These are phyloP conservation scores for Nephrotoma flavescens DNA, from an alignment of 2,888 invertebrate genomes.

Conservation along the genomic window DNA sequence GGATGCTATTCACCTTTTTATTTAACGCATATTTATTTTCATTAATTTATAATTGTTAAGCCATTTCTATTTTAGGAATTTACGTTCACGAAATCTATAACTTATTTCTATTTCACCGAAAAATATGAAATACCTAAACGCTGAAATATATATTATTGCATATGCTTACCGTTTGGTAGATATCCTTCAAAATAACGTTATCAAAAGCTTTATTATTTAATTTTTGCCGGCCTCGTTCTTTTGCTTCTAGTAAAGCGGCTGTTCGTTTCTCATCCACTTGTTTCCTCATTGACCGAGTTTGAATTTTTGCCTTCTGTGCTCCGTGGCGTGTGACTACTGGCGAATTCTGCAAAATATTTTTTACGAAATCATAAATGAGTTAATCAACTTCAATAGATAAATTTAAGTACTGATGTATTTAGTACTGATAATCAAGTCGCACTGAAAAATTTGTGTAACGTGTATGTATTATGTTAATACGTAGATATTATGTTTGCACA, in stretches of 20 bases:
- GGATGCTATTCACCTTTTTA: not conserved
- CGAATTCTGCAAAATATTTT: not conserved
- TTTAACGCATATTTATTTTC: not conserved
- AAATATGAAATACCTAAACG: not conserved
- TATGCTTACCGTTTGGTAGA: slow-evolving; percentile 50
- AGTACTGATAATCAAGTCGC: not conserved
- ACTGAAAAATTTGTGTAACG: not conserved
- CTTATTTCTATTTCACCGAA: not conserved
- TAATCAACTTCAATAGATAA: not conserved
- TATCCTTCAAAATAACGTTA: slow-evolving; percentile 41
- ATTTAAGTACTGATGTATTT: too few species aligned
- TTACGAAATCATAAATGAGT: not conserved
- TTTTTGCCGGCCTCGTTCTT: slow-evolving; percentile 46
- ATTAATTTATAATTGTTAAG: not conserved
- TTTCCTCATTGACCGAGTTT: slow-evolving; percentile 44
- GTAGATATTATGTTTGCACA: not conserved
- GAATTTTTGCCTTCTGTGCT: slow-evolving; percentile 47
- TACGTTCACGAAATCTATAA: not conserved
- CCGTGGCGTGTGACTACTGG: slow-evolving; percentile 40
- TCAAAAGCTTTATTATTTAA: slow-evolving; percentile 32
- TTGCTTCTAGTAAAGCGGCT: slow-evolving; percentile 47
- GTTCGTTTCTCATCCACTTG: slow-evolving; percentile 30
- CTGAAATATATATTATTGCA: not conserved
- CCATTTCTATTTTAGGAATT: not conserved
- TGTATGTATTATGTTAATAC: not conserved